A percentile compares a stretch with the other conserved stretches of the same genome.
phyloP scores from a whole-genome alignment of 2,113 vertebrate species.

The Rallus limicola region DNA sequence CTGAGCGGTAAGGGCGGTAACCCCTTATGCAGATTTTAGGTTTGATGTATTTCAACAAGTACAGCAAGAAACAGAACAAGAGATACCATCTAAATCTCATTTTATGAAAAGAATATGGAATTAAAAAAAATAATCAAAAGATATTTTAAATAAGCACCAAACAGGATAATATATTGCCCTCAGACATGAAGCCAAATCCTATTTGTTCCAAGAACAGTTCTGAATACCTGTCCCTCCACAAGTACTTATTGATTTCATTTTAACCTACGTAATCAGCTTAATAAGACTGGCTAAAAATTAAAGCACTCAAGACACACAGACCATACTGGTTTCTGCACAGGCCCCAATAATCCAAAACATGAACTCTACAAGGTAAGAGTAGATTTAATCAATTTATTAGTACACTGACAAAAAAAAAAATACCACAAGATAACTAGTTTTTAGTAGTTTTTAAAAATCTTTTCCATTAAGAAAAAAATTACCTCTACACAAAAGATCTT shows the following conservation, averaged over 20 bases:
- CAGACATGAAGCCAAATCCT: background rate
- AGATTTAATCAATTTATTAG: background rate
- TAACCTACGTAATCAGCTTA: background rate
- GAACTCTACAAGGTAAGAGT: background rate
- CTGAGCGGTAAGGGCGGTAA: background rate
- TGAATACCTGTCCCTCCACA: background rate
- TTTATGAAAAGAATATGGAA: background rate
- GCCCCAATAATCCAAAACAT: background rate
- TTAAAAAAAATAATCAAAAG: background rate
- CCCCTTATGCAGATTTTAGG: background rate
- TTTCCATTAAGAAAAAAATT: background rate
- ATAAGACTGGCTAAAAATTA: conserved; percentile 26
- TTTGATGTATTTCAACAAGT: background rate
- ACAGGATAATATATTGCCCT: background rate
- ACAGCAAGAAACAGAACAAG: background rate
- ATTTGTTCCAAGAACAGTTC: background rate
- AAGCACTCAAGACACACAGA: background rate
- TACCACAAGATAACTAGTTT: background rate
- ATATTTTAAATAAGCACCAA: background rate
- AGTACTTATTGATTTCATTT: background rate
- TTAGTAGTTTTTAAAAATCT: background rate
- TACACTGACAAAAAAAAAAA: background rate
- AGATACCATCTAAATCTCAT: background rate
- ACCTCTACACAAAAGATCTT: conserved; percentile 79
- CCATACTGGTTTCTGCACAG: background rate